These are phyloP conservation scores for Prosopocoilus inquinatus DNA, from an alignment of 2,888 invertebrate species.

Conservation along the genomic window DNA sequence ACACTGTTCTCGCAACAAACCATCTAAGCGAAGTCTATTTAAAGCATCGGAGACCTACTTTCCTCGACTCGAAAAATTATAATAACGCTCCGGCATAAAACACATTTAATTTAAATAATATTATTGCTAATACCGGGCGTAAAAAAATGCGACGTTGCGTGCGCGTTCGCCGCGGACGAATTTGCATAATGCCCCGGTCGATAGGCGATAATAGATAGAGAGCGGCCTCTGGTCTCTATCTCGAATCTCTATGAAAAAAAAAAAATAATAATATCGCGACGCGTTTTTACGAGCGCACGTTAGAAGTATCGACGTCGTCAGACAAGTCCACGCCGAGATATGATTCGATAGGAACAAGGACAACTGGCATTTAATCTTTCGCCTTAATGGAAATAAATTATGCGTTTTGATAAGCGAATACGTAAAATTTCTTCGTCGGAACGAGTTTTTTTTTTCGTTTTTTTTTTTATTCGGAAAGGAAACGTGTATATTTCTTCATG, in stretches of 20 bases:
- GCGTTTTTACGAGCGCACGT: not conserved
- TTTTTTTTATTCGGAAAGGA: too few relatives aligned
- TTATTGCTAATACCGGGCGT: not conserved
- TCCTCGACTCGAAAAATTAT: too few relatives aligned
- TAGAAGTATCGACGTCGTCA: not conserved
- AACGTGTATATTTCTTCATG: too few relatives aligned
- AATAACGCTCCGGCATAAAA: not conserved
- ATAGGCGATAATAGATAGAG: constrained; percentile 1
- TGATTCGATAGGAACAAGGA: not conserved
- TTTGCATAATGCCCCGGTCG: not conserved
- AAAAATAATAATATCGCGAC: not conserved
- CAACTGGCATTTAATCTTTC: constrained; percentile 47
- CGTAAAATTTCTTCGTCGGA: constrained; percentile 28
- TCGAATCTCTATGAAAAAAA: not conserved
- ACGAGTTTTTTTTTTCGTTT: not conserved
- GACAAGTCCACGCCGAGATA: not conserved
- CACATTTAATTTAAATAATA: constrained; percentile 2
- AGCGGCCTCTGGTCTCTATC: not conserved
- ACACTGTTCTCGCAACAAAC: too few relatives aligned
- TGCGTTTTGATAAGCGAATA: constrained; percentile 47
- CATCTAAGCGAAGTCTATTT: too few relatives aligned
- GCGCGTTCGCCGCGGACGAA: not conserved
- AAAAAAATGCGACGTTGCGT: constrained; percentile 14
- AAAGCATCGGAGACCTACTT: too few relatives aligned
- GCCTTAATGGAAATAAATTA: constrained; percentile 49